Conservation (phyloP, 2,113 vertebrate species). For the Origma solitaria region DNA sequence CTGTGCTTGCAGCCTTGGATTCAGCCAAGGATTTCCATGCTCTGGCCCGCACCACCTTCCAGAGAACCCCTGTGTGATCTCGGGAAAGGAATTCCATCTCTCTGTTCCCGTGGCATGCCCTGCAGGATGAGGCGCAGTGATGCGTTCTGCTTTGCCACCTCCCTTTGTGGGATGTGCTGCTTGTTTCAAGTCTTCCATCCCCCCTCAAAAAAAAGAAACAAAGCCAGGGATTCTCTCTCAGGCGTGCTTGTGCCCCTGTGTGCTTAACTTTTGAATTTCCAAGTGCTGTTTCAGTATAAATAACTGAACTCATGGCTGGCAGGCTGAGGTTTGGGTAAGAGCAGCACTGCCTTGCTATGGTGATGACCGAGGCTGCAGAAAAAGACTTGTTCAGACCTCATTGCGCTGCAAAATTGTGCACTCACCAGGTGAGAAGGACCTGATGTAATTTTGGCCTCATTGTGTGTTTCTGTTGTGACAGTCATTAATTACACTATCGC, state of each 20-base stretch:
- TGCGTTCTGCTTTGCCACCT: not conserved
- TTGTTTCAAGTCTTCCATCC: not conserved
- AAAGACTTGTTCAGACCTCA: not conserved
- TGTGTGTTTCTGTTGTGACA: not conserved
- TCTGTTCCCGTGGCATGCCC: not conserved
- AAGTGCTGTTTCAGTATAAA: not conserved
- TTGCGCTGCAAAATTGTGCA: not conserved
- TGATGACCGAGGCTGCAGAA: not conserved
- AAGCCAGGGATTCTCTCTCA: not conserved
- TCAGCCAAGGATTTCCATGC: not conserved
- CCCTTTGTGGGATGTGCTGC: not conserved
- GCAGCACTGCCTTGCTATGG: not conserved
- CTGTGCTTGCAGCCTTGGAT: not conserved
- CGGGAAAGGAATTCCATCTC: not conserved
- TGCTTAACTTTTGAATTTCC: not conserved
- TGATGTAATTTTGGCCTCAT: not conserved
- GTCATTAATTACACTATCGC: not conserved
- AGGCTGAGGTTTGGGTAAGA: not conserved
- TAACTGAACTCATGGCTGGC: not conserved
- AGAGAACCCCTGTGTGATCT: not conserved
- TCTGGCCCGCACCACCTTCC: not conserved
- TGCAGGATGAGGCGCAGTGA: not conserved
- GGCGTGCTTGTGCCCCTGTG: not conserved
- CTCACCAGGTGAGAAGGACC: not conserved
- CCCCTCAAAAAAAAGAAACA: not conserved